Conservation (phyloP, 2,888 invertebrate genomes). For the Aquatica leii region DNA sequence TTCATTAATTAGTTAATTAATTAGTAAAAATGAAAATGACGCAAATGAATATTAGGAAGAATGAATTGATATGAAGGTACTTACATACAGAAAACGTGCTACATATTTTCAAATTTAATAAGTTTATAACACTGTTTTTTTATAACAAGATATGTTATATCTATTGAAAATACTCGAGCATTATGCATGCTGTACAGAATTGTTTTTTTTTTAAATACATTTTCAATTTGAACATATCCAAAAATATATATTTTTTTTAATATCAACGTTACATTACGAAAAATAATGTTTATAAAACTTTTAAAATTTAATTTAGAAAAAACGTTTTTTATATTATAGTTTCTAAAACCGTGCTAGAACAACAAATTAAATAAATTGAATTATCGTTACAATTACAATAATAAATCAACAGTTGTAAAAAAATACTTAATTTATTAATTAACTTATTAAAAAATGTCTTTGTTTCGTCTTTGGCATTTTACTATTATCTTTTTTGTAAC, state of each 20-base stretch:
- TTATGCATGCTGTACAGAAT: conserved; percentile 25
- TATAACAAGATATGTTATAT: conserved; percentile 56
- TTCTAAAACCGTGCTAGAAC: conserved; percentile 35
- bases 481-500: conserved; percentile 12
- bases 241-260: neutral
- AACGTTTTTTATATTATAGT: conserved; percentile 24
- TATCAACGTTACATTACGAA: neutral
- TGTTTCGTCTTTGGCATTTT: conserved; percentile 31
- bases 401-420: conserved; percentile 30
- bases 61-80: conserved; percentile 34
- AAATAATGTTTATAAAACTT: too few relatives aligned
- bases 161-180: conserved; percentile 49
- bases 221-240: conserved; percentile 5
- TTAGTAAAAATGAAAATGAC: conserved; percentile 18
- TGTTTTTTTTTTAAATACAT: conserved; percentile 11
- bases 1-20: conserved; percentile 14
- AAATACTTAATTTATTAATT: conserved; percentile 24
- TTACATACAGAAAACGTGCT: conserved; percentile 32
- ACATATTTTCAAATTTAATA: conserved; percentile 25
- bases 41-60: conserved; percentile 20
- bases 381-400: conserved; percentile 16
- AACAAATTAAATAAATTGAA: conserved; percentile 24
- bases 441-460: conserved; percentile 22
- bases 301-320: conserved; percentile 27
- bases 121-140: conserved; percentile 24